Conservation (phyloP, 2,113 vertebrate genomes). For the Archilochus colubris region DNA sequence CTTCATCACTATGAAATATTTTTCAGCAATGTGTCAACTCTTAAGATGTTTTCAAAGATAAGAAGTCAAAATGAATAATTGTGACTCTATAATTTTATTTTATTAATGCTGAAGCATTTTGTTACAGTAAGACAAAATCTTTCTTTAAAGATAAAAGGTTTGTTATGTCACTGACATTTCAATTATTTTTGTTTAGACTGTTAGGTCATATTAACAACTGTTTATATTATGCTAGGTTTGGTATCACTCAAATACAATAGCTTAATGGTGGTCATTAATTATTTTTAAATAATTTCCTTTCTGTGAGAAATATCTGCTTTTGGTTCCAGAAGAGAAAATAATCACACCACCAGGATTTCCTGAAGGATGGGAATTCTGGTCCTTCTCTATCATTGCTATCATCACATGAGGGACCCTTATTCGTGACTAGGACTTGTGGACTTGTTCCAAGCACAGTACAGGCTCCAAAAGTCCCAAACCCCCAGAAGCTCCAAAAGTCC, state of each 20-base stretch:
- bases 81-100: not conserved
- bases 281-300: not conserved
- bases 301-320: not conserved
- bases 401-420: not conserved
- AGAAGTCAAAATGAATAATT: not conserved
- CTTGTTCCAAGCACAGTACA: not conserved
- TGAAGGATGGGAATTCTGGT: not conserved
- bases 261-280: not conserved
- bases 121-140: not conserved
- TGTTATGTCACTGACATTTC: not conserved
- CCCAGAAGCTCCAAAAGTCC: not conserved
- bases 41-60: not conserved
- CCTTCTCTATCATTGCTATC: not conserved
- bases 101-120: constrained; percentile 1
- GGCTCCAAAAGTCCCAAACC: not conserved
- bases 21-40: not conserved
- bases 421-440: not conserved
- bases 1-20: not conserved
- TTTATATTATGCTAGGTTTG: not conserved
- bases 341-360: not conserved
- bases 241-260: not conserved
- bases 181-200: not conserved
- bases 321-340: not conserved
- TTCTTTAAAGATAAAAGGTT: constrained; percentile 17
- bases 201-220: not conserved